A percentile compares a stretch with the other conserved stretches of the same genome.
Conservation (phyloP, 2,113 vertebrate species). For the Atlantisia rogersi region DNA sequence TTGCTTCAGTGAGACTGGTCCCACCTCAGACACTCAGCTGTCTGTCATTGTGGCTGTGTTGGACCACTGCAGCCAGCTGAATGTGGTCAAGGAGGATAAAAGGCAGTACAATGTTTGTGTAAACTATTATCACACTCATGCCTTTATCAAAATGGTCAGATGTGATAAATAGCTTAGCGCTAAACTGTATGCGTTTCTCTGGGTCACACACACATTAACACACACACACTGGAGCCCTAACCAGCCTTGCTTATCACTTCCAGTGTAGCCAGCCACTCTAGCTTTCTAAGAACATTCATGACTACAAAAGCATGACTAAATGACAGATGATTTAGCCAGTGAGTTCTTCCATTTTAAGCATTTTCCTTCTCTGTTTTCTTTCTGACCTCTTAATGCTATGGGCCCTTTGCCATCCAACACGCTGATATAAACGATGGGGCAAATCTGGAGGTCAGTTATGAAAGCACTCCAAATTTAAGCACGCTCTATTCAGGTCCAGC, state of each 20-base stretch:
- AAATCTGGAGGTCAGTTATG: background rate
- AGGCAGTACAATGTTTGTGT: background rate
- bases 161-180: background rate
- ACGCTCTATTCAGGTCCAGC: background rate
- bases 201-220: background rate
- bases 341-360: background rate
- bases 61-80: background rate
- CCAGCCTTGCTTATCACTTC: background rate
- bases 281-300: background rate
- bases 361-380: background rate
- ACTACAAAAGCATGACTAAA: background rate
- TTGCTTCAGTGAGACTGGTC: background rate
- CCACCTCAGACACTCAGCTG: background rate
- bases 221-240: background rate
- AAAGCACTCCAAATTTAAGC: background rate
- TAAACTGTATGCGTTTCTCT: background rate
- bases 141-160: background rate
- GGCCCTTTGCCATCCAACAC: background rate
- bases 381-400: background rate
- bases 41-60: background rate
- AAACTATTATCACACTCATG: background rate
- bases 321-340: background rate
- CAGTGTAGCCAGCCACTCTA: background rate
- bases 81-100: background rate
- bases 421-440: background rate